Base-by-base conservation (phyloP, 2,797 vertebrate genomes). In the Poeciliopsis turneri region DNA sequence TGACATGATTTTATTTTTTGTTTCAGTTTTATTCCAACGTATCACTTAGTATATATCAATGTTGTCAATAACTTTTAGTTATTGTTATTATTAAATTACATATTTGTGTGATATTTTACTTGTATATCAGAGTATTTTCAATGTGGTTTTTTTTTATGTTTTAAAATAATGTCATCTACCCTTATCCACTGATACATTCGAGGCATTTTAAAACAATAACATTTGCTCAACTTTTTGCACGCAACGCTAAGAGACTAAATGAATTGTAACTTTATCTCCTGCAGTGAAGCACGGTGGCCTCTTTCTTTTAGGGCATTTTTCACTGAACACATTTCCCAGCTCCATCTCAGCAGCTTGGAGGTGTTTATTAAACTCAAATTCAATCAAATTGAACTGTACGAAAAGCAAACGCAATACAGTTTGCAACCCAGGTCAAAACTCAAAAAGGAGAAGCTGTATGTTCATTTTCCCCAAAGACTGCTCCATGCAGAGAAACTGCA, bases 261-360 rank as follows among this genome's bases (percentile, higher is more conserved):
- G 23, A 51, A 72, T 70, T 68, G 46, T 69, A 45, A 77, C 72
- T 72, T 18, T 43, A 81, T 86, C 81, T 59, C 25, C 51, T 75
- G 39, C 69, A 10, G 47, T 68, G 64, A 80, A 41, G 53, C 15
- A 1, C 36, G 74, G 28, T 70, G 78, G 83, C 71, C 72, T 53
- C 39, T 49, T 61, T n/a, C 49, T 73, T 80, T 77, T 53, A 74
- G 79, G 70, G 47, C 28, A 51, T 80, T 82, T 85, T 75, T 66
- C 39, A 39, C 78, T 57, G 20, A 78, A 72, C 68, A 55, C 59
- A 78, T 81, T 82, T 82, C 83, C 45, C 49, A 39, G 47, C 71
- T 85, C 73, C 78, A 70, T 69, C 76, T 59, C 79, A 68, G 73
- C 77, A 86, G 78, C 82, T 84, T 80, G 49, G 76, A 83, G 84